These are phyloP conservation scores for Columba guinea DNA, from an alignment of 2,797 vertebrate species.

Conservation along the genomic window DNA sequence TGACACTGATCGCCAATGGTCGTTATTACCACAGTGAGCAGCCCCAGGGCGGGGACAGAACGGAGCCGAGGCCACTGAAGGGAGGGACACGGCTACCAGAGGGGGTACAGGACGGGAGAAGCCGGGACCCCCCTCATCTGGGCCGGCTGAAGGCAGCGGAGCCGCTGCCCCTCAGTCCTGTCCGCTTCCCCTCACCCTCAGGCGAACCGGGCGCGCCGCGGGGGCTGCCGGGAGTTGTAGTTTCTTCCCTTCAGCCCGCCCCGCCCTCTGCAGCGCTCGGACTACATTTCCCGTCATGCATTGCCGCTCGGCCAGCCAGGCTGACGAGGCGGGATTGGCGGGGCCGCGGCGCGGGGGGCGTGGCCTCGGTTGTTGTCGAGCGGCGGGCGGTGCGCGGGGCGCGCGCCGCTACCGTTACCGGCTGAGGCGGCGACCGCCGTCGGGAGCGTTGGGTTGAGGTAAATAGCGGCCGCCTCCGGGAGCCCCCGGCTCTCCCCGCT, in stretches of 20 bases:
- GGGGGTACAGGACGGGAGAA: accelerated
- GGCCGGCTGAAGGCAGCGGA: accelerated
- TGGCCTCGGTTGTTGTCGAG: neutral
- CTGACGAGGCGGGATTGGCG: neutral
- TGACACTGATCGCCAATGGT: neutral
- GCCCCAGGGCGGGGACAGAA: neutral
- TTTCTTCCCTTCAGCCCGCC: accelerated
- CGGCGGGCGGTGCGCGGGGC: neutral
- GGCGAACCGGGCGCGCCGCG: neutral
- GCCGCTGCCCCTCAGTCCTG: accelerated
- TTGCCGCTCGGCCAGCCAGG: neutral
- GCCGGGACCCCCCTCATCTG: accelerated
- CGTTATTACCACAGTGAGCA: neutral
- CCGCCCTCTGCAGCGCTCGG: accelerated
- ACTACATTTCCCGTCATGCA: constrained; percentile 63
- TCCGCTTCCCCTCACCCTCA: accelerated
- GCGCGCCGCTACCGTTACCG: neutral
- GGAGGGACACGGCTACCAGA: no score
- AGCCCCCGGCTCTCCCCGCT: no score
- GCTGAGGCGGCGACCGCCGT: neutral
- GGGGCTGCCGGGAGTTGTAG: constrained; percentile 22
- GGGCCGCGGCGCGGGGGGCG: neutral
- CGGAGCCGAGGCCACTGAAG: accelerated
- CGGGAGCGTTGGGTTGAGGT: neutral
- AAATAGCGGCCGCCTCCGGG: neutral